Evolutionary conservation across 2,113 vertebrate genomes (phyloP).

Genomic region (Psammodynastes pulverulentus): DNA sequence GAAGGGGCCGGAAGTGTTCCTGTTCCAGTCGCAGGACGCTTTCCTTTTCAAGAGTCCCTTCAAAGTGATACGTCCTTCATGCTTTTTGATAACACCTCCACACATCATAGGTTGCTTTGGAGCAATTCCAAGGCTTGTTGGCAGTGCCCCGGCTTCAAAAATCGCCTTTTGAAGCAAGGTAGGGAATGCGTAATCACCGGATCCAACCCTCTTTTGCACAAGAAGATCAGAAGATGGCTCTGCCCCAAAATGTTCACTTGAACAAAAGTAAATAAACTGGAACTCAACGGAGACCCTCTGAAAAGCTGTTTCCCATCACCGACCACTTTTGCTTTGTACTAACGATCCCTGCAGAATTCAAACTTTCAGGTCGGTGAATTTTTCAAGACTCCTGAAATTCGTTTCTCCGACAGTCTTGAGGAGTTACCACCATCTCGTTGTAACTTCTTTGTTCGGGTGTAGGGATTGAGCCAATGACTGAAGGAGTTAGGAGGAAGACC

Average conservation of each 20-base stretch:
- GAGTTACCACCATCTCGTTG: neutral
- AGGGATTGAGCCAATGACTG: neutral
- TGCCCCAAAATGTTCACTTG: neutral
- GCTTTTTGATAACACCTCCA: neutral
- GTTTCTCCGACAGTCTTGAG: neutral
- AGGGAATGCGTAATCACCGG: neutral
- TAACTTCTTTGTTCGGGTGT: neutral
- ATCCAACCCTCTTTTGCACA: neutral
- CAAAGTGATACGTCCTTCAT: conserved; percentile 4
- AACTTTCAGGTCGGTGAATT: neutral
- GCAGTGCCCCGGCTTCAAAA: neutral
- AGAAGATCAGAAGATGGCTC: neutral
- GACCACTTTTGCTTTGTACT: neutral
- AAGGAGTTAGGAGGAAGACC: neutral
- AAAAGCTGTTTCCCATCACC: neutral
- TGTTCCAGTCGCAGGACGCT: neutral
- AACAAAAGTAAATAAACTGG: conserved; percentile 18
- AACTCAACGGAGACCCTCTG: neutral
- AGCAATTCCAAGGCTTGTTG: neutral
- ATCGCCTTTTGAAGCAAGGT: neutral
- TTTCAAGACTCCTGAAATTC: neutral
- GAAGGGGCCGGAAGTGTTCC: conserved; percentile 1
- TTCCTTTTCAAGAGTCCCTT: conserved; percentile 17
- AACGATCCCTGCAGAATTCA: neutral
- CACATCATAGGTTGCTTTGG: neutral